These are phyloP conservation scores for Mustelus asterias DNA, from an alignment of 2,113 vertebrate species.

Conservation along the genomic window DNA sequence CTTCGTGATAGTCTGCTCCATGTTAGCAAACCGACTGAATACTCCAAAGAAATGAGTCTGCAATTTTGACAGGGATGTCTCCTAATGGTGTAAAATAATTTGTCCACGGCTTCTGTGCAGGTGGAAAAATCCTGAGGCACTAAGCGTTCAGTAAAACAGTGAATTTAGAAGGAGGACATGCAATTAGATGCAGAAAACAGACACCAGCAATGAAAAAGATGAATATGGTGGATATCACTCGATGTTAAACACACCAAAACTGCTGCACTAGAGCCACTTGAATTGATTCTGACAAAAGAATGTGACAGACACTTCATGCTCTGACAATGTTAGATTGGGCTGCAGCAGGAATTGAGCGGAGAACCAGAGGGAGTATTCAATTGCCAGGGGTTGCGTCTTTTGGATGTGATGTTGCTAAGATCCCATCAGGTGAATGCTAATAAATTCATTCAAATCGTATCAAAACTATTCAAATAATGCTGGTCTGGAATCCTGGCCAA, in stretches of 20 bases:
- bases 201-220: background rate
- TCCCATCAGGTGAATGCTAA: background rate
- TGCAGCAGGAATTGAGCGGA: background rate
- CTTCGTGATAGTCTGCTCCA: background rate
- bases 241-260: background rate
- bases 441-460: too few species aligned
- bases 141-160: background rate
- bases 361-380: background rate
- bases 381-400: background rate
- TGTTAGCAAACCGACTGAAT: background rate
- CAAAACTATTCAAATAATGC: too few species aligned
- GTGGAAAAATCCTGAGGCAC: background rate
- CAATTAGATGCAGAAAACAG: background rate
- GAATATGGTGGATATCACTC: background rate
- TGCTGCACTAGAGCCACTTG: background rate
- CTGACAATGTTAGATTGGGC: background rate
- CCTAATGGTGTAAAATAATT: background rate
- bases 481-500: too few species aligned
- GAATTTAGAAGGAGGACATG: background rate
- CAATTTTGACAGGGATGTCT: background rate
- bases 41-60: background rate
- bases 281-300: background rate
- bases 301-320: background rate
- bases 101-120: background rate
- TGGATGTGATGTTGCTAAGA: background rate